Evolutionary conservation across 2,797 vertebrate species (phyloP), one percentile per base, ranked within the genome.

Genomic region (Ptychadena robeensis): DNA sequence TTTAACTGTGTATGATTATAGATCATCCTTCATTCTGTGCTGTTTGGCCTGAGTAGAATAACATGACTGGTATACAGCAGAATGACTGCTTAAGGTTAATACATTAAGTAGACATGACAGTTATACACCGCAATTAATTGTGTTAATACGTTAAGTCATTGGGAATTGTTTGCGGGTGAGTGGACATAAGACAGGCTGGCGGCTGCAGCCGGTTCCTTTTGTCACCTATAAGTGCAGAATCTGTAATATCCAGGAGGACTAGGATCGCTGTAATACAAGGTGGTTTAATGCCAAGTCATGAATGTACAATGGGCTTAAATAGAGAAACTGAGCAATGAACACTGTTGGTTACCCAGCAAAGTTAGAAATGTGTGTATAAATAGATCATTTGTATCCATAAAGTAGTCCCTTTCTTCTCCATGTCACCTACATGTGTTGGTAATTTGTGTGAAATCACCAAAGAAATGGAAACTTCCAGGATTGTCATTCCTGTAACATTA

Each of bases 121-220:
- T 27, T 18, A 10, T 59, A 18, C 9, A 12, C 34, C 5, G 34
- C 27, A 15, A 40, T 22, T 30, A 40, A 67, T 2, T 12, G n/a
- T 59, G 32, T 57, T 73, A 32, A 3, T 53, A 28, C 3, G 61
- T 74, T 25, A 38, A 22, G 35, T 40, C 25, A 59, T 22, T 14
- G 15, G 22, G 18, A 38, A 73, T 64, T 63, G 8, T 22, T 64
- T 63, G 7, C 57, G 37, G 34, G 34, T 75, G 34, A 74, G 73
- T n/a, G 3, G 6, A 25, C 3, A 38, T 35, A 4, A 3, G 30
- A 15, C n/a, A 6, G 35, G 31, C 14, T 59, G 48, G n/a, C 18
- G 34, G 34, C 31, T n/a, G 65, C 32, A 34, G 8, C 44, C 27
- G 31, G 11, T 22, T 63, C 28, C 37, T 74, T 74, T 22, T 38